phyloP scores from a whole-genome alignment of 1,140 invertebrate genomes.

The Drosophila busckii region DNA sequence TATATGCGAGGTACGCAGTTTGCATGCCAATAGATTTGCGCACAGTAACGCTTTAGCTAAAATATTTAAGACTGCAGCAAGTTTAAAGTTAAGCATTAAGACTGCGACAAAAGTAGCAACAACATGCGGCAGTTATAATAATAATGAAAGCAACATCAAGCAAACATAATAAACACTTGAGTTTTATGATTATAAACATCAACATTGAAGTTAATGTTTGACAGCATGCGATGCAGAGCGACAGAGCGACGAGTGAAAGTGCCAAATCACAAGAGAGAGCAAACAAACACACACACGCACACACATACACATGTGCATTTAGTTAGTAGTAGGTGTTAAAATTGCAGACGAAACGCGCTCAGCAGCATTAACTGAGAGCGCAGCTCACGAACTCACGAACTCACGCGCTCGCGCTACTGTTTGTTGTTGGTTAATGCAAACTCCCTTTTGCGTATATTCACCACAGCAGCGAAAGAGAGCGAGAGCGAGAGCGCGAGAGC shows the following conservation, averaged over 20 bases:
- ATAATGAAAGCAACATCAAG: conserved; percentile 1
- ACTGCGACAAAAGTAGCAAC: not conserved
- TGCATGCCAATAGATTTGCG: too few species aligned
- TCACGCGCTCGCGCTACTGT: not conserved
- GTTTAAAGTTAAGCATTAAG: too few species aligned
- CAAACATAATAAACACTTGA: conserved; percentile 26
- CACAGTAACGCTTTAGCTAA: too few species aligned
- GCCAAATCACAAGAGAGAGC: not conserved
- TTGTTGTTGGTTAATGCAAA: conserved; percentile 20
- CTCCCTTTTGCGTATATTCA: conserved; percentile 26
- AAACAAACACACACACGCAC: conserved; percentile 13
- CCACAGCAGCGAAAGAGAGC: conserved; percentile 10
- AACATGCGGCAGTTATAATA: not conserved
- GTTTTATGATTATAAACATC: conserved; percentile 65
- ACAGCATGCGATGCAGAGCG: conserved; percentile 24
- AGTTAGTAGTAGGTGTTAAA: conserved; percentile 70
- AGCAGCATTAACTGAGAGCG: conserved; percentile 4
- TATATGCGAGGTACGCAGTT: too few species aligned
- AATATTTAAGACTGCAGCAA: too few species aligned
- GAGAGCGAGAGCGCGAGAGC: not conserved
- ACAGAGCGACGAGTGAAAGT: not conserved
- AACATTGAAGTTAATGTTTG: conserved; percentile 55
- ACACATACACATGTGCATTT: conserved; percentile 49
- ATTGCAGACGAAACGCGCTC: conserved; percentile 68
- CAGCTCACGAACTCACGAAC: conserved; percentile 12